These are phyloP conservation scores for Oncorhynchus kisutch DNA, from an alignment of 2,113 vertebrate species.

Conservation along the genomic window DNA sequence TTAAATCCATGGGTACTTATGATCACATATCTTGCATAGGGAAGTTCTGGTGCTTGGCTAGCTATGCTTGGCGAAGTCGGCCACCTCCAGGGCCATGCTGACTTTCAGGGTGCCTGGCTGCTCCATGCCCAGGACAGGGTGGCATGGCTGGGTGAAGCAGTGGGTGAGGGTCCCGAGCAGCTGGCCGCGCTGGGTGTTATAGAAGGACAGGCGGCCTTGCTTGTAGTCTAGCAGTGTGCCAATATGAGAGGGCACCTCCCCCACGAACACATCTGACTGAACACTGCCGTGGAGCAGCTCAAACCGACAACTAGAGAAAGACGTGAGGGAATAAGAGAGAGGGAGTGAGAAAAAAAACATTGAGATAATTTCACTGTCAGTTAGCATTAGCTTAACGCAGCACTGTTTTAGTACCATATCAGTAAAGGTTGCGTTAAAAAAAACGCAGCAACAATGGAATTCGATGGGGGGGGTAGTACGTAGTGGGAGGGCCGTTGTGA, in stretches of 20 bases:
- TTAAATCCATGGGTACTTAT: not conserved
- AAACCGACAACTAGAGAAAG: slow-evolving; percentile 75
- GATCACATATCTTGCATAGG: not conserved
- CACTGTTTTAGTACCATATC: too few species aligned
- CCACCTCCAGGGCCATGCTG: slow-evolving; percentile 79
- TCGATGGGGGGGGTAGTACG: too few species aligned
- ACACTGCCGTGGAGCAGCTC: slow-evolving; percentile 82
- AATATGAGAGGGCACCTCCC: slow-evolving; percentile 73
- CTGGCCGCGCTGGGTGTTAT: slow-evolving; percentile 84
- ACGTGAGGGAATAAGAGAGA: slow-evolving; percentile 1
- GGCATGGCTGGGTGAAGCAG: slow-evolving; percentile 74
- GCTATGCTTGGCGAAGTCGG: slow-evolving; percentile 81
- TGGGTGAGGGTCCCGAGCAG: slow-evolving; percentile 81
- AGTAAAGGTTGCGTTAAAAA: too few species aligned
- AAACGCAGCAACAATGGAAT: too few species aligned
- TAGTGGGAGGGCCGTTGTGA: too few species aligned
- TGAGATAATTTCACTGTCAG: too few species aligned
- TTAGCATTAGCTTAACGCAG: too few species aligned
- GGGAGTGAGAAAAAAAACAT: not conserved
- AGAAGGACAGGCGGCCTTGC: slow-evolving; percentile 82
- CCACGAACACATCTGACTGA: slow-evolving; percentile 77
- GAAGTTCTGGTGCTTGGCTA: slow-evolving; percentile 61
- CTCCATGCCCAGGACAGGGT: slow-evolving; percentile 86
- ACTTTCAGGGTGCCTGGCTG: slow-evolving; percentile 82
- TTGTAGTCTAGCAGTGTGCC: slow-evolving; percentile 87